Conservation (phyloP, 2,113 vertebrate species). For the human region GRCh38 chrX:32323501-32324000, state of each 20-base stretch:
- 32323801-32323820: background rate
- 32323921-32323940: background rate
- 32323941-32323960: background rate
- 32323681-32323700: background rate
- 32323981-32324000: background rate
- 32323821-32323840: background rate
- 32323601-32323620: background rate
- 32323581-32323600: background rate
- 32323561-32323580: background rate
- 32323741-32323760: background rate
- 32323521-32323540: background rate
- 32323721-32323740: background rate
- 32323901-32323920: background rate
- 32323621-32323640: background rate
- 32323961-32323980: background rate
- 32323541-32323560: background rate
- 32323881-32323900: background rate
- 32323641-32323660: background rate
- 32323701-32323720: background rate
- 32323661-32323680: background rate
- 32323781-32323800: background rate
- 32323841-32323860: background rate
- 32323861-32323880: background rate
- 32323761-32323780: background rate
- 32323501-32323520: background rate